Conservation (phyloP, 2,797 vertebrate species). For the Sebastes steindachneri region DNA sequence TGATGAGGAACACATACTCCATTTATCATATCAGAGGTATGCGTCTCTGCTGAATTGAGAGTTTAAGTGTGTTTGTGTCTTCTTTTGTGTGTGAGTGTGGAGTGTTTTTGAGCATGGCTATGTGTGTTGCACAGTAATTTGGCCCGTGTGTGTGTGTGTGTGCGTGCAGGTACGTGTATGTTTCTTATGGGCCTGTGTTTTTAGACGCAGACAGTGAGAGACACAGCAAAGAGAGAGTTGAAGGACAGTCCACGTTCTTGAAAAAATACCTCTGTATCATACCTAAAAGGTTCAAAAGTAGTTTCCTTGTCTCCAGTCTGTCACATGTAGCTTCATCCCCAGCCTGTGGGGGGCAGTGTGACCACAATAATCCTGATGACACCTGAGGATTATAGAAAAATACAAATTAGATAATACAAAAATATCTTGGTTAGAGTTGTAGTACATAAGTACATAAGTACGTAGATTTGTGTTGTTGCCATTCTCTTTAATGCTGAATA, state of each 20-base stretch:
- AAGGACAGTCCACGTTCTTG: slow-evolving; percentile 66
- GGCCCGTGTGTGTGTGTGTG: neutral
- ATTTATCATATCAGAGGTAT: slow-evolving; percentile 58
- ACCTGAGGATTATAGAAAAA: neutral
- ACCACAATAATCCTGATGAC: slow-evolving; percentile 23
- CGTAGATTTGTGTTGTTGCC: neutral
- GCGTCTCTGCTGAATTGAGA: slow-evolving; percentile 45
- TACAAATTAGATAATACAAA: neutral
- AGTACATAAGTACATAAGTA: neutral
- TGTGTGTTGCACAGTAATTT: slow-evolving; percentile 15
- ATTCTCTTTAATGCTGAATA: slow-evolving; percentile 1
- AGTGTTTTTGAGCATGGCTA: neutral
- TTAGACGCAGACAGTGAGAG: slow-evolving; percentile 8
- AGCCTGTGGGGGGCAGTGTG: slow-evolving; percentile 60
- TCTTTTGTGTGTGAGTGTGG: neutral
- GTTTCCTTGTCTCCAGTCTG: slow-evolving; percentile 2
- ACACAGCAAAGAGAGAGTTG: slow-evolving; percentile 47
- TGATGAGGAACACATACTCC: slow-evolving; percentile 40
- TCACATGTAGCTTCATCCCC: slow-evolving; percentile 27
- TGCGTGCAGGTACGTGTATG: neutral
- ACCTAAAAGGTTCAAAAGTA: slow-evolving; percentile 18
- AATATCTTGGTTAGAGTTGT: neutral
- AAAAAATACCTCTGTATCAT: slow-evolving; percentile 9
- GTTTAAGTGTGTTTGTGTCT: slow-evolving; percentile 41
- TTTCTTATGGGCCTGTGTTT: slow-evolving; percentile 19